Percentiles rank a stretch among this genome's conserved stretches.
Evolutionary conservation across 2,113 vertebrate species (phyloP).

Genomic region (Rissa tridactyla): DNA sequence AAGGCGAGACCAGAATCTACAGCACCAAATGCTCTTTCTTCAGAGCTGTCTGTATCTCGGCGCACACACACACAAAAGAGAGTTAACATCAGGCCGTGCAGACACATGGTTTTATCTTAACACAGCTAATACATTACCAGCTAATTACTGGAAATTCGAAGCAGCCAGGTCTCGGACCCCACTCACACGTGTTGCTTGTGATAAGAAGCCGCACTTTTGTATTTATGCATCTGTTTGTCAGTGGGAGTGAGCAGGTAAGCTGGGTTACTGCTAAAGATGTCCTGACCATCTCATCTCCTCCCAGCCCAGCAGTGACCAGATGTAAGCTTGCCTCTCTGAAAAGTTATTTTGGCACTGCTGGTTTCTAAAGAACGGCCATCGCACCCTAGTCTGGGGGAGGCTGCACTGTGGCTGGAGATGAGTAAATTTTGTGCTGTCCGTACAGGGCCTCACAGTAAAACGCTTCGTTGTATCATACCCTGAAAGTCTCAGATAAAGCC

Average conservation of each 20-base stretch:
- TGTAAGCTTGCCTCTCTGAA: background rate
- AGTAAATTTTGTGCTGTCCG: background rate
- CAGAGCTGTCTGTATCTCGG: background rate
- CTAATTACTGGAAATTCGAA: conserved; percentile 45
- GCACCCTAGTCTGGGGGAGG: background rate
- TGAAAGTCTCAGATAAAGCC: conserved; percentile 1
- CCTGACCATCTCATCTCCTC: background rate
- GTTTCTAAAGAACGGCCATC: background rate
- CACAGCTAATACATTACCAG: background rate
- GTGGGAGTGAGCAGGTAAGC: background rate
- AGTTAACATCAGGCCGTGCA: conserved; percentile 11
- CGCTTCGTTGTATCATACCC: background rate
- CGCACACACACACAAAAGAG: background rate
- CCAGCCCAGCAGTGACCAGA: background rate
- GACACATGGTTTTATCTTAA: conserved; percentile 19
- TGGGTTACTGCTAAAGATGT: background rate
- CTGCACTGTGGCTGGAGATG: background rate
- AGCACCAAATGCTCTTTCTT: conserved; percentile 1
- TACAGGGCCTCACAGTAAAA: background rate
- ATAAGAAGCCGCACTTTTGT: conserved; percentile 21
- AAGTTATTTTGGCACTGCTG: background rate
- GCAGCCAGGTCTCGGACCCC: background rate
- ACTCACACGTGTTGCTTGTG: background rate
- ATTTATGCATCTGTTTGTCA: background rate
- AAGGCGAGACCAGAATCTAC: background rate